These are phyloP conservation scores for Tenrec ecaudatus DNA, from an alignment of 2,113 vertebrate species.

Conservation along the genomic window DNA sequence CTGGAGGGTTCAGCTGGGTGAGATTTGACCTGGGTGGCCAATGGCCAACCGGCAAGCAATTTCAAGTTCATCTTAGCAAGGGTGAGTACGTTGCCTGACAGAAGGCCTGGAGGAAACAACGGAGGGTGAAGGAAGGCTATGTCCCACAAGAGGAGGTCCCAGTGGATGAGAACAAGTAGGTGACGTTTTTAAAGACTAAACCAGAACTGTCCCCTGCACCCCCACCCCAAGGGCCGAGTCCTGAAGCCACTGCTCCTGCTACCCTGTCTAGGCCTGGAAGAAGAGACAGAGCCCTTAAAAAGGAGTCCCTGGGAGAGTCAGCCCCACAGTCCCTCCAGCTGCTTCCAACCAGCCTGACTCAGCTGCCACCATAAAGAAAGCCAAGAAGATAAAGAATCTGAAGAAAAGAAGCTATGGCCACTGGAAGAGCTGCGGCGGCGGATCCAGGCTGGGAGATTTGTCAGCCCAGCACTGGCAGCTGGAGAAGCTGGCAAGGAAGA, in stretches of 20 bases:
- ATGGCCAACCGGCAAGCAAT: no score
- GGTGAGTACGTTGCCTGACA: slow-evolving; percentile 97
- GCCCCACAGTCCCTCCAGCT: slow-evolving; percentile 38
- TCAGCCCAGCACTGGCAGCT: slow-evolving; percentile 92
- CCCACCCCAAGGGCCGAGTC: slow-evolving; percentile 86
- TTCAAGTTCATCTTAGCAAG: no score
- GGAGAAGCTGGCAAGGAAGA: slow-evolving; percentile 92
- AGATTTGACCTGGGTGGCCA: no score
- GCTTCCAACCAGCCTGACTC: slow-evolving; percentile 73
- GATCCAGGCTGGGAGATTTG: slow-evolving; percentile 90
- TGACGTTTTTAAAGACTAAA: slow-evolving; percentile 95
- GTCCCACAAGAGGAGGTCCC: slow-evolving; percentile 97
- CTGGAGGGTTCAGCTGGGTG: no score
- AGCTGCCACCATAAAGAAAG: slow-evolving; percentile 84
- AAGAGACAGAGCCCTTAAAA: slow-evolving; percentile 85
- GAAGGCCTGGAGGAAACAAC: slow-evolving; percentile 94
- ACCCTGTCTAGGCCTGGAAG: slow-evolving; percentile 76
- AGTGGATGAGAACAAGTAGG: slow-evolving; percentile 97
- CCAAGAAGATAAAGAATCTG: slow-evolving; percentile 94
- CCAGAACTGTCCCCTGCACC: slow-evolving; percentile 92
- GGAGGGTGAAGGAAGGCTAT: slow-evolving; percentile 95
- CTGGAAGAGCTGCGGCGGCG: no score
- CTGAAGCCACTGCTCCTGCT: slow-evolving; percentile 75
- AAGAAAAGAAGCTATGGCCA: slow-evolving; percentile 75
- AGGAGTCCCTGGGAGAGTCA: slow-evolving; percentile 75